These are phyloP conservation scores for Caenorhabditis briggsae DNA, from an alignment of 1,140 invertebrate species.

Conservation along the genomic window DNA sequence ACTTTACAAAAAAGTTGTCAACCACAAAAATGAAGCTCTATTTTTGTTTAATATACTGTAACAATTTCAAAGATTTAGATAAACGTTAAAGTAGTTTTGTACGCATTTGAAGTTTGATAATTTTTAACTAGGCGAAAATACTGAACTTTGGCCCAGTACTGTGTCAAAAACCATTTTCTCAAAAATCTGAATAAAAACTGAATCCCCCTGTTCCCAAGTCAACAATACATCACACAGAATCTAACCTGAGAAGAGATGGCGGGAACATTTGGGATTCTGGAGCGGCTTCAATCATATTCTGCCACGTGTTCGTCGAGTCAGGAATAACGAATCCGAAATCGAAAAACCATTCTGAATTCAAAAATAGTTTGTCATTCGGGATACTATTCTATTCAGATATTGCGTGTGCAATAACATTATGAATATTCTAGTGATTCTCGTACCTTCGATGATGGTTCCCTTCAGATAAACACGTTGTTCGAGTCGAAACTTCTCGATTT, in stretches of 20 bases:
- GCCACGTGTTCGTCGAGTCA: slow-evolving; percentile 99
- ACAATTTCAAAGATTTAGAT: no score
- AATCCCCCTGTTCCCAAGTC: neutral
- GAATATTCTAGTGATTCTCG: slow-evolving; percentile 16
- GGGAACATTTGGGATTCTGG: slow-evolving; percentile 99
- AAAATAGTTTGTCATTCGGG: neutral
- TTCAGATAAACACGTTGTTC: slow-evolving; percentile 91
- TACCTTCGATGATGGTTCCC: slow-evolving; percentile 82
- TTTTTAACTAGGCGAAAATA: no score
- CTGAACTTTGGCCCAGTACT: no score
- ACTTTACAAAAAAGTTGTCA: no score
- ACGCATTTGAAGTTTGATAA: no score
- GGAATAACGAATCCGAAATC: slow-evolving; percentile 99
- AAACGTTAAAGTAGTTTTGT: no score
- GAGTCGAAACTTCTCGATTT: slow-evolving; percentile 95
- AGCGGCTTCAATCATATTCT: slow-evolving; percentile 95
- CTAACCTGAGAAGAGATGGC: slow-evolving; percentile 92
- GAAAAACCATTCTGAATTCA: slow-evolving; percentile 91
- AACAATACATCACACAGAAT: slow-evolving; percentile 62
- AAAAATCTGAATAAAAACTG: no score
- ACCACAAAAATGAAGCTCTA: no score
- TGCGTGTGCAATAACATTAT: slow-evolving; percentile 33
- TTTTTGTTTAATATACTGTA: no score
- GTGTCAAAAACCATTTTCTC: no score
- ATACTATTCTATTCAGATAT: neutral